A percentile compares a stretch with the other conserved stretches of the same genome.
Conservation (phyloP, 2,797 vertebrate species). For the Poeciliopsis gracilis region DNA sequence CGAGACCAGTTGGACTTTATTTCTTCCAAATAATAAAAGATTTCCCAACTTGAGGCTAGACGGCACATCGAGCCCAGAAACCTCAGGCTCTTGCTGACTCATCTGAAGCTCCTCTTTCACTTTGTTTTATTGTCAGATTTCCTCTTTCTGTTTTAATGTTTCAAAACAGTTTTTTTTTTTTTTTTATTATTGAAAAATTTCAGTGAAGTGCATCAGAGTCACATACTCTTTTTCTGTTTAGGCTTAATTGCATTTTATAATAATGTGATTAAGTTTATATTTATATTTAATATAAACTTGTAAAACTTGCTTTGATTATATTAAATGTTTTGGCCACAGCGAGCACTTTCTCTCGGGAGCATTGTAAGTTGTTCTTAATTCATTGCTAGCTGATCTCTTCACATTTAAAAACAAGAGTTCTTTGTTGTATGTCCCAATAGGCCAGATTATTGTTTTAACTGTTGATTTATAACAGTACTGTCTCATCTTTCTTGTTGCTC, state of each 20-base stretch:
- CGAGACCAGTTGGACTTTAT: not conserved
- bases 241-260: not conserved
- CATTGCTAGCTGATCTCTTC: not conserved
- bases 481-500: not conserved
- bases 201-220: not conserved
- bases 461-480: not conserved
- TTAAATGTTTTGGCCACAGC: not conserved
- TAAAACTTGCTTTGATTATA: not conserved
- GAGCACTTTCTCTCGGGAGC: not conserved
- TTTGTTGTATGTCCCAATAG: not conserved
- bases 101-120: not conserved
- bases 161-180: not conserved
- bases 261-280: too few species aligned
- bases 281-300: not conserved
- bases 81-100: not conserved
- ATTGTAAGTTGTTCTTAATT: not conserved
- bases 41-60: constrained; percentile 14
- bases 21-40: constrained; percentile 2
- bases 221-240: not conserved
- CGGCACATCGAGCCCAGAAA: not conserved
- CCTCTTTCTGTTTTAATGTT: not conserved
- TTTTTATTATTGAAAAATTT: not conserved
- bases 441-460: not conserved
- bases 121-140: constrained; percentile 1
- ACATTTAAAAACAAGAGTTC: not conserved